Evolutionary conservation across 2,113 vertebrate species (phyloP).

Genomic region (Elanus axillaris): DNA sequence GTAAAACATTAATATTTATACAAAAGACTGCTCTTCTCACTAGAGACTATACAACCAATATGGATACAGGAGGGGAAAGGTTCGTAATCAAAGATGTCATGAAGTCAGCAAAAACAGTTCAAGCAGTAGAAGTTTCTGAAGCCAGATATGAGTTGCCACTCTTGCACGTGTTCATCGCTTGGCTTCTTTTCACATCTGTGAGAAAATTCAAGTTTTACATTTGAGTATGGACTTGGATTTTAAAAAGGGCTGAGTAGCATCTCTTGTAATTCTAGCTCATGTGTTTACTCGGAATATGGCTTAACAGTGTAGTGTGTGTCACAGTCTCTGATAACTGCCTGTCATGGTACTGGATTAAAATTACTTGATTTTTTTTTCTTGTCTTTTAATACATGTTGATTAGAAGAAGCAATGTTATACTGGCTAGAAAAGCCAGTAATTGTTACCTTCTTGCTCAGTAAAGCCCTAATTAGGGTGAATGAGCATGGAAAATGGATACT

Average conservation of each 20-base stretch:
- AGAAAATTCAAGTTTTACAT: background rate
- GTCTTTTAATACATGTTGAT: background rate
- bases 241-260: background rate
- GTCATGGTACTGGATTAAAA: background rate
- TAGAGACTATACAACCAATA: background rate
- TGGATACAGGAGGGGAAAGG: background rate
- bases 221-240: background rate
- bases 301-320: background rate
- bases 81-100: background rate
- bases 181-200: background rate
- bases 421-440: background rate
- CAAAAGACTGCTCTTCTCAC: constrained; percentile 19
- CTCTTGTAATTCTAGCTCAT: background rate
- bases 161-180: background rate
- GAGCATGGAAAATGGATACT: background rate
- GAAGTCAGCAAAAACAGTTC: background rate
- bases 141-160: background rate
- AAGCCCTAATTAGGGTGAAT: constrained; percentile 6
- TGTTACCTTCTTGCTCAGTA: background rate
- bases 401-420: background rate
- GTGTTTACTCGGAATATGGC: background rate
- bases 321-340: background rate
- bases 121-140: background rate
- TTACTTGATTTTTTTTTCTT: background rate
- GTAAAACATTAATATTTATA: constrained; percentile 56